Evolutionary conservation across 2,888 invertebrate species (phyloP).

Genomic region (Nycteola revayana): DNA sequence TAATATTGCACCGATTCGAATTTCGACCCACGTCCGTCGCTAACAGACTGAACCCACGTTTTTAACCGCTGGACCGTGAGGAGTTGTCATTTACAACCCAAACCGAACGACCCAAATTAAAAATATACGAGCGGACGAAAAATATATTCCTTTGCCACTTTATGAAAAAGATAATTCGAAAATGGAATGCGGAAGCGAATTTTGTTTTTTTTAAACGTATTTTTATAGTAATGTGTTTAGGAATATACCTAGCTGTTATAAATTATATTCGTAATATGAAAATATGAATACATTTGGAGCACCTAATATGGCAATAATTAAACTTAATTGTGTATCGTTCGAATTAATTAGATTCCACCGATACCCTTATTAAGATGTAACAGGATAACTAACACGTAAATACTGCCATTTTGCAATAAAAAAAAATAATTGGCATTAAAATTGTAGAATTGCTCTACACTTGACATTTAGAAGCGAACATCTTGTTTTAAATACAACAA

Average conservation of each 20-base stretch:
- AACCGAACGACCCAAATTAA: conserved; percentile 18
- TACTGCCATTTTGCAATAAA: conserved; percentile 2
- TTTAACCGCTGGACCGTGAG: conserved; percentile 42
- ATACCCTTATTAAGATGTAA: conserved; percentile 11
- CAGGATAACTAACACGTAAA: conserved; percentile 4
- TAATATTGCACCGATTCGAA: conserved; percentile 21
- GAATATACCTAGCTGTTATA: too few species aligned
- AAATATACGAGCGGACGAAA: not conserved
- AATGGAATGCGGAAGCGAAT: not conserved
- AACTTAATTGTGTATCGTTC: not conserved
- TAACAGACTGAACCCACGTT: conserved; percentile 42
- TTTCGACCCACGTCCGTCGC: conserved; percentile 28
- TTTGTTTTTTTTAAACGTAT: too few species aligned
- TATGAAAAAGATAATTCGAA: not conserved
- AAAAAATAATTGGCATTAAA: conserved; percentile 6
- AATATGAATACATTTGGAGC: too few species aligned
- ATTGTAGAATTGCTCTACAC: conserved; percentile 2
- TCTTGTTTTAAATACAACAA: not conserved
- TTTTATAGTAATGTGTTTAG: too few species aligned
- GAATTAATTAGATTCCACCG: not conserved
- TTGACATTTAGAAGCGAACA: conserved; percentile 1
- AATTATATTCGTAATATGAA: too few species aligned
- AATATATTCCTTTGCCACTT: not conserved
- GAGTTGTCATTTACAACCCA: conserved; percentile 39
- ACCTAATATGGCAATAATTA: too few species aligned